Percentiles rank a stretch among this genome's conserved stretches.
Conservation (phyloP, 2,113 vertebrate species). For the Solea senegalensis region DNA sequence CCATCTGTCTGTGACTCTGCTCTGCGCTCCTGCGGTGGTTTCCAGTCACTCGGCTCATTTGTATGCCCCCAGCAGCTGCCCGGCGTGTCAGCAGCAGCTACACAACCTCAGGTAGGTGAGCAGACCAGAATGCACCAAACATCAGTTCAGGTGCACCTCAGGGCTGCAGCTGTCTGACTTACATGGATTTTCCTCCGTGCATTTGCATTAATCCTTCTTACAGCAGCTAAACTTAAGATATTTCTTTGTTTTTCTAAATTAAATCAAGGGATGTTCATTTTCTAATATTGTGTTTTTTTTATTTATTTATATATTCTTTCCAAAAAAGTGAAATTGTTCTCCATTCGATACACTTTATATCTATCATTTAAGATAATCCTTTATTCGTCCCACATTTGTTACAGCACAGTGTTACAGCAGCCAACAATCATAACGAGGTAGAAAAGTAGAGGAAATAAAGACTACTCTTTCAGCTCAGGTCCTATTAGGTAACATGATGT, state of each 20-base stretch:
- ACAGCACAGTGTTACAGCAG: too few species aligned
- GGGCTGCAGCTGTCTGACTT: not conserved
- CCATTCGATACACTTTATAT: too few species aligned
- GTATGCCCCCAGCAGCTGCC: constrained; percentile 45
- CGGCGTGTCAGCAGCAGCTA: constrained; percentile 29
- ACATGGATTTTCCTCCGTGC: not conserved
- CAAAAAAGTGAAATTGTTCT: too few species aligned
- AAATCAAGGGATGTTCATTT: not conserved
- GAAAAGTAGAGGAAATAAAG: too few species aligned
- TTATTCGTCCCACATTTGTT: too few species aligned
- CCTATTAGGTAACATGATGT: too few species aligned
- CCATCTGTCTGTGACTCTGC: constrained; percentile 51
- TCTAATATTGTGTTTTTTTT: too few species aligned
- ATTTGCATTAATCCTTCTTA: not conserved
- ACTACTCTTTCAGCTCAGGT: too few species aligned
- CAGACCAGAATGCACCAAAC: not conserved
- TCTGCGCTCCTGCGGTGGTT: constrained; percentile 30
- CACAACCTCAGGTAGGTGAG: constrained; percentile 19
- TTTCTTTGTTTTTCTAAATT: not conserved
- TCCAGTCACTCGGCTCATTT: constrained; percentile 54
- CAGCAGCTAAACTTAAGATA: too few species aligned
- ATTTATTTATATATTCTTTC: too few species aligned
- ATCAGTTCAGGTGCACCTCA: not conserved
- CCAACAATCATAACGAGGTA: too few species aligned
- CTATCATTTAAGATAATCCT: too few species aligned